A percentile compares a stretch with the other conserved stretches of the same genome.
phyloP scores from a whole-genome alignment of 2,888 invertebrate species.

The Candidula unifasciata region DNA sequence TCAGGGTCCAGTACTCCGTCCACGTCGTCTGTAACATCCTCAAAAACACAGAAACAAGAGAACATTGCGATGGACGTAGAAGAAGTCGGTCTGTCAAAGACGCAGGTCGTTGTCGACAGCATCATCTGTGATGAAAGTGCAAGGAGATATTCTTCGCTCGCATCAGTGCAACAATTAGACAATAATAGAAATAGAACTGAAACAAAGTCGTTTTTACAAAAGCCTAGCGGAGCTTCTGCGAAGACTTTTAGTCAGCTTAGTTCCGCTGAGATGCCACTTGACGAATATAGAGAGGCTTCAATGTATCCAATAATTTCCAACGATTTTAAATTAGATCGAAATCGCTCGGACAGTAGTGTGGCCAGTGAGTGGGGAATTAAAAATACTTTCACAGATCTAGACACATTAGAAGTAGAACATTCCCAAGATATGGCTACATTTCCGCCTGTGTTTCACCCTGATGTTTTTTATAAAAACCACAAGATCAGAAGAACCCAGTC shows the following conservation, averaged over 20 bases:
- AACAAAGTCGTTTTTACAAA: too few relatives aligned
- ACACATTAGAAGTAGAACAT: not conserved
- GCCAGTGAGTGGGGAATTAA: not conserved
- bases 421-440: not conserved
- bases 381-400: not conserved
- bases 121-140: not conserved
- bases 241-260: not conserved
- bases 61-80: too few relatives aligned
- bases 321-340: not conserved
- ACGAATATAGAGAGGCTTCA: conserved; percentile 27
- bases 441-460: not conserved
- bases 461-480: not conserved
- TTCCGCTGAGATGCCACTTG: conserved; percentile 11
- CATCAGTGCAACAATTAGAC: not conserved
- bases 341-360: not conserved
- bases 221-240: not conserved
- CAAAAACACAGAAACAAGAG: not conserved
- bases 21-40: not conserved
- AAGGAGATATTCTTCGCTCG: too few relatives aligned
- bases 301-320: conserved; percentile 7
- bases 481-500: not conserved
- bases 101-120: too few relatives aligned
- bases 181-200: not conserved
- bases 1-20: not conserved
- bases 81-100: not conserved